Conservation (phyloP, 2,113 vertebrate genomes). For the Cynocephalus volans region DNA sequence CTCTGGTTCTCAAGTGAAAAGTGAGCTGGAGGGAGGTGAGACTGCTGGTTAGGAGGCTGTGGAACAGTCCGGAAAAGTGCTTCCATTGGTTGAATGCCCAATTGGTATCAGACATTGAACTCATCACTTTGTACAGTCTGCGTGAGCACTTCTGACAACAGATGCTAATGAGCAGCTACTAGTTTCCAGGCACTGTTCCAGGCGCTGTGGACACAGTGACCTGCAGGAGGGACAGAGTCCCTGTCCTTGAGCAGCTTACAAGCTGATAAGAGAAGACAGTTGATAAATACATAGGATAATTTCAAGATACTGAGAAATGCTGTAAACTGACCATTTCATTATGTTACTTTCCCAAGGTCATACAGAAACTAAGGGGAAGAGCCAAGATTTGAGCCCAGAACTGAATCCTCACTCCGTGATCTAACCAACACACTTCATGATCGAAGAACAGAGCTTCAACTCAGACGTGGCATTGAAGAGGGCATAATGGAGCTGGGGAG, state of each 20-base stretch:
- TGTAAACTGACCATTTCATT: background rate
- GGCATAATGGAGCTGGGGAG: background rate
- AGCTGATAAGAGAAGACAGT: background rate
- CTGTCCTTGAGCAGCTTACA: background rate
- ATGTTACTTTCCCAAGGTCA: background rate
- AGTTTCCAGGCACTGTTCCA: background rate
- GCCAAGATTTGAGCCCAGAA: background rate
- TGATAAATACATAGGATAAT: background rate
- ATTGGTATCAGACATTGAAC: background rate
- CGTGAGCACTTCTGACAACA: background rate
- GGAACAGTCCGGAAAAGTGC: background rate
- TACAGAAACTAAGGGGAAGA: background rate
- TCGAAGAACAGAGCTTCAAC: background rate
- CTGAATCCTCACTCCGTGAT: background rate
- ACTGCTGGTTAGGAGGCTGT: background rate
- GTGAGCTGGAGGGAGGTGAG: background rate
- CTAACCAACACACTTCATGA: background rate
- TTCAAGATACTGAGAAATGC: background rate
- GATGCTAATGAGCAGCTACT: background rate
- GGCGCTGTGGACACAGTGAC: fast-evolving
- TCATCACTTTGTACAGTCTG: background rate
- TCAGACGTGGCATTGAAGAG: background rate
- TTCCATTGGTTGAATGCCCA: background rate
- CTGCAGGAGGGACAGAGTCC: background rate
- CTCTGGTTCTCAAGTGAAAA: background rate